Base-by-base conservation (phyloP, 2,797 vertebrate genomes). In the Kryptopterus vitreolus region DNA sequence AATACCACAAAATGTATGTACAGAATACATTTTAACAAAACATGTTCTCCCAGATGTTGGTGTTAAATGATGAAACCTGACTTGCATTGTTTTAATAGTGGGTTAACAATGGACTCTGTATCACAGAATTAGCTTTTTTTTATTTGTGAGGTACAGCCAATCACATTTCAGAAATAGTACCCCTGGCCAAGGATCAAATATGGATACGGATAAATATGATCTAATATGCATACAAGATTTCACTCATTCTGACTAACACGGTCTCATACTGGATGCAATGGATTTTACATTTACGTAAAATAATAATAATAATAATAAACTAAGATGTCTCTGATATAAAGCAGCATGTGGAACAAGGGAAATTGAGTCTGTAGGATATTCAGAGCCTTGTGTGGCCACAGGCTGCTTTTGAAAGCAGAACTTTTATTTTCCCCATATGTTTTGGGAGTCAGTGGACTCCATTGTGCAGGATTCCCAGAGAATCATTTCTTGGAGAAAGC, bases 401-500 rank as follows among this genome's bases (percentile, higher is more conserved):
- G 89, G 89, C 91, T 89, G 91, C 87, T 87, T 90, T 94, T 89
- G 90, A 92, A 92, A 88, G 91, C 92, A 92, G 90, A 85, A 87
- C 88, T 90, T n/a, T 94, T 94, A 95, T 94, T 94, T 91, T 92
- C 93, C 92, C 90, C 92, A 90, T 93, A 94, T 94, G 92, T 92
- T 94, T 85, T 81, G 89, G 87, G n/a, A n/a, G 89, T 93, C 88
- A 90, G 90, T 88, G 86, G 79, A 90, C 88, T 85, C 87, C 86
- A 90, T 91, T 92, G 91, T 90, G 85, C 89, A 87, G 81, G 87
- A 87, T 78, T 88, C 80, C 87, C 89, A 88, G 86, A 85, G 86
- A 84, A 78, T 61, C 8, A 71, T 87, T 89, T 90, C 85, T 86
- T 86, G 86, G 88, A 86, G 87, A 90, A 90, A 84, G 87, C 86